Evolutionary conservation across 2,797 vertebrate species (phyloP), one percentile per base, ranked within the genome.

Genomic region (Syncerus caffer): DNA sequence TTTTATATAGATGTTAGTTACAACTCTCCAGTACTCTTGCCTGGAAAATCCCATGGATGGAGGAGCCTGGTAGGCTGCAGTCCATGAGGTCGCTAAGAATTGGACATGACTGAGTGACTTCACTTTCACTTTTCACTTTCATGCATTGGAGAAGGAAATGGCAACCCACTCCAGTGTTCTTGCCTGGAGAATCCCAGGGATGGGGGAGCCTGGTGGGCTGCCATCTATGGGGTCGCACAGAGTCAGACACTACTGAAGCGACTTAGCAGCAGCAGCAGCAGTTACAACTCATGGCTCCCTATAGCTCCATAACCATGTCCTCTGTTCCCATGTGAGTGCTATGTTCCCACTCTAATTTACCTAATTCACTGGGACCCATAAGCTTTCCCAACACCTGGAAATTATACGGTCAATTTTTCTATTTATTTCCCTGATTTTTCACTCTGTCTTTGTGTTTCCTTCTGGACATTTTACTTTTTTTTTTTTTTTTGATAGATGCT

Each of bases 371-470:
- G n/a, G 23, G 67, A 76, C 42, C 29, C 12, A 42, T 17, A 67
- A 90, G 4, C 23, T 38, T 71, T 67, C 11, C 38, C 62, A 51
- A 60, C 6, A 51, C 1, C 6, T 50, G 71, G 12, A 5, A 67
- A 93, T 7, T 13, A n/a, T 4, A 79, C 0, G 0, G 17, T 45
- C 38, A 90, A 27, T 51, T 71, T 5, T 79, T 79, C 51, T 47
- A 13, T n/a, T 78, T 55, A 67, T 23, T 91, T 85, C 4, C 34
- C n/a, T 74, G 7, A 93, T 89, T 89, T 92, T 91, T 57, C 27
- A 23, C 55, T 88, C 34, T 27, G 2, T 71, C n/a, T 87, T 93
- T 9, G 55, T 21, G 31, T 84, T 85, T 96, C 27, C 17, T 89
- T 76, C 9, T 47, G 15, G 6, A 74, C 29, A 85, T 62, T 85